Conservation (phyloP, 2,113 vertebrate genomes). For the Pipra filicauda region DNA sequence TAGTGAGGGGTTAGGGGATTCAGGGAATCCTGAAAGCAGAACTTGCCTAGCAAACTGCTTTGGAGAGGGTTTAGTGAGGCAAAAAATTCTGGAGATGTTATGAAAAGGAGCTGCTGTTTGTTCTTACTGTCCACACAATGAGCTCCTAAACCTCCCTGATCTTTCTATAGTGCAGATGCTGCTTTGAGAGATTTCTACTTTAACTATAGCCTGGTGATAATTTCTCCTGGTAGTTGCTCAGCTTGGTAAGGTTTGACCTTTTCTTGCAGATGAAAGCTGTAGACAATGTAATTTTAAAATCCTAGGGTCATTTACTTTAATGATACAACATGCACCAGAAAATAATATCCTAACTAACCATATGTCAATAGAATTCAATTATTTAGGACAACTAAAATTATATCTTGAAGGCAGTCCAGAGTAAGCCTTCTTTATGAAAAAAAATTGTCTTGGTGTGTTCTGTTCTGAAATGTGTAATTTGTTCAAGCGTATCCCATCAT, state of each 20-base stretch:
- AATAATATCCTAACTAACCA: not conserved
- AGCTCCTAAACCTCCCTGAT: not conserved
- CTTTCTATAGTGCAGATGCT: not conserved
- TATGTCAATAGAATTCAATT: not conserved
- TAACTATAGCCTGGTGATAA: not conserved
- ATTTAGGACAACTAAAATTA: not conserved
- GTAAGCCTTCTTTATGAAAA: not conserved
- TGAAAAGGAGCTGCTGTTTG: not conserved
- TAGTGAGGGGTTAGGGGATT: not conserved
- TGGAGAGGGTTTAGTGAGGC: not conserved
- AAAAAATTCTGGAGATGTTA: not conserved
- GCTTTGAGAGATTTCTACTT: not conserved
- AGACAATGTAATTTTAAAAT: constrained; percentile 26
- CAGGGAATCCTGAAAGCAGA: not conserved
- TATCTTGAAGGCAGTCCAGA: not conserved
- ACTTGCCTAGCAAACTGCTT: not conserved
- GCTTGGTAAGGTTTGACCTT: constrained; percentile 22
- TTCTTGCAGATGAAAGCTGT: constrained; percentile 18
- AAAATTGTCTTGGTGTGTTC: not conserved
- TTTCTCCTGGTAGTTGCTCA: not conserved
- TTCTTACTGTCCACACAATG: not conserved
- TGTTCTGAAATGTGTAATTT: not conserved
- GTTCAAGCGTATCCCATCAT: not conserved
- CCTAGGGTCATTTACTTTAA: constrained; percentile 13
- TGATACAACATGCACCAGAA: not conserved